Conservation (phyloP, 92 coral and sea anemone genomes). For the Phymanthus crucifer region DNA sequence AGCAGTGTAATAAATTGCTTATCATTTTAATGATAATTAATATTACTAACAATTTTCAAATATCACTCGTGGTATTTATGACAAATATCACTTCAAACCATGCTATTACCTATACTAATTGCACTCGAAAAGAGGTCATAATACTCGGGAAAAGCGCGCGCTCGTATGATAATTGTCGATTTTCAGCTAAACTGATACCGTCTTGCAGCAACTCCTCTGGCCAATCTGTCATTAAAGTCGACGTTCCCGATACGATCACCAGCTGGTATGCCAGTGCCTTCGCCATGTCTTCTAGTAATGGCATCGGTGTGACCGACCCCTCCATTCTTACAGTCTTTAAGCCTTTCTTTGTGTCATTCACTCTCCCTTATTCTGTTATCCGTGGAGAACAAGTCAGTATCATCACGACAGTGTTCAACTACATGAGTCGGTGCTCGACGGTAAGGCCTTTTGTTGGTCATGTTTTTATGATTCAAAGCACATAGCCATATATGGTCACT, state of each 20-base stretch:
- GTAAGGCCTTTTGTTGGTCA: conserved; percentile 57
- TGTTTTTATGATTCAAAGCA: not conserved
- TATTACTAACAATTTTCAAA: no score
- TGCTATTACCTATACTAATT: no score
- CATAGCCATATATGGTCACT: no score
- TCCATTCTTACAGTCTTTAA: conserved; percentile 71
- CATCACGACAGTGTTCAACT: conserved; percentile 83
- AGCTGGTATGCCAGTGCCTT: conserved; percentile 93
- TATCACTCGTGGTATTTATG: no score
- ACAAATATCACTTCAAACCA: no score
- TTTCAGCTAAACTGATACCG: not conserved
- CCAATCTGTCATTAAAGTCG: conserved; percentile 57
- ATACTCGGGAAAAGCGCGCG: no score
- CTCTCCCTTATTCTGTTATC: conserved; percentile 92
- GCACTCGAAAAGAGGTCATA: no score
- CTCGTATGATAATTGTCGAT: not conserved
- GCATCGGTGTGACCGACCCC: conserved; percentile 79
- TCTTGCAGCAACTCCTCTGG: conserved; percentile 62
- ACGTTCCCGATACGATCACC: conserved; percentile 91
- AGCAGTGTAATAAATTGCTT: no score
- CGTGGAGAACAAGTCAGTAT: conserved; percentile 93
- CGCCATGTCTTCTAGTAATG: conserved; percentile 79
- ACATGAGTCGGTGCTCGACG: conserved; percentile 78
- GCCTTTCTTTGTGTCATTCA: conserved; percentile 88
- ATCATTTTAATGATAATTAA: no score